A percentile compares a stretch with the other conserved stretches of the same genome.
phyloP scores from a whole-genome alignment of 23 tunicate species.

The Oikopleura vanhoeffeni region DNA sequence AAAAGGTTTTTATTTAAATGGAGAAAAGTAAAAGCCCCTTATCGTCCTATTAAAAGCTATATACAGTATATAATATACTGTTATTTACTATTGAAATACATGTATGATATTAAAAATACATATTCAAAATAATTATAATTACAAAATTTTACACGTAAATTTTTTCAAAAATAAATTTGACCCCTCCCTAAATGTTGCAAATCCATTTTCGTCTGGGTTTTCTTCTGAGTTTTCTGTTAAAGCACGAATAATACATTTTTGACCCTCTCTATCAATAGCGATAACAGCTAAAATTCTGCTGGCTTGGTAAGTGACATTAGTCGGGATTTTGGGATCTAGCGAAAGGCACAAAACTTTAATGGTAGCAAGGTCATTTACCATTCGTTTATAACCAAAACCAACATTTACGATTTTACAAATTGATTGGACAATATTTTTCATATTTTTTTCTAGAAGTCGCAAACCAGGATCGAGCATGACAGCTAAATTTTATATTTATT shows the following conservation, averaged over 20 bases:
- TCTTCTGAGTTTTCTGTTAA: neutral
- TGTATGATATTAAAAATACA: no score
- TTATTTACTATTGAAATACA: no score
- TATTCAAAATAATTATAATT: no score
- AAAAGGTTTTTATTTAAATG: no score
- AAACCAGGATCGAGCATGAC: no score
- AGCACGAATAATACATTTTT: neutral
- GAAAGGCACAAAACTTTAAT: neutral
- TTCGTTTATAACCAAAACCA: slow-evolving; percentile 1
- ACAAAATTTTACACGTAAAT: no score
- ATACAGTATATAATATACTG: no score
- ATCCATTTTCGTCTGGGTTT: neutral
- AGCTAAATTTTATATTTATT: no score
- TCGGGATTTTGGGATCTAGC: neutral
- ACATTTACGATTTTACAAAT: slow-evolving; percentile 7
- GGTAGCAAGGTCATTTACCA: neutral
- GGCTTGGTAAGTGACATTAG: neutral
- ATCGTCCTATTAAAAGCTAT: no score
- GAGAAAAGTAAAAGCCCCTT: no score
- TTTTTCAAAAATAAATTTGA: no score
- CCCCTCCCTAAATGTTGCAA: neutral
- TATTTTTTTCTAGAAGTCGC: neutral
- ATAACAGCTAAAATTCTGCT: neutral
- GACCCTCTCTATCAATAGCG: neutral
- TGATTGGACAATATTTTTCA: neutral